Conservation (phyloP, 1,140 invertebrate genomes). For the Procambarus virginalis region DNA sequence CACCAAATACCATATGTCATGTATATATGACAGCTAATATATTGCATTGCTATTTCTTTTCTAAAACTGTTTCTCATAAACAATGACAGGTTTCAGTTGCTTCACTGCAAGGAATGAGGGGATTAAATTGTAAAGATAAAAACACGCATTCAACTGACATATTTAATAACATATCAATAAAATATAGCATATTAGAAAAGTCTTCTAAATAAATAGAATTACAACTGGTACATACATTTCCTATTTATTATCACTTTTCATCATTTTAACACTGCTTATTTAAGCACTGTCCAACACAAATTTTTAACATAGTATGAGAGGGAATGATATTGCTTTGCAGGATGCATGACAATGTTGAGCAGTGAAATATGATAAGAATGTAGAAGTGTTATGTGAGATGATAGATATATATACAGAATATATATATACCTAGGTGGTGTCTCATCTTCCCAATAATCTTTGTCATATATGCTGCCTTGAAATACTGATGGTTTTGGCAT, state of each 20-base stretch:
- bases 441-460: no score
- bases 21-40: no score
- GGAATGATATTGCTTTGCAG: no score
- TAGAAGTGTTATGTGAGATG: background rate
- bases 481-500: no score
- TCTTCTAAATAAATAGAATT: conserved; percentile 2
- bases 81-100: no score
- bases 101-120: no score
- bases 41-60: no score
- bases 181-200: background rate
- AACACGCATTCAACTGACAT: background rate
- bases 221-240: background rate
- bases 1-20: no score
- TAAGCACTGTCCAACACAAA: background rate
- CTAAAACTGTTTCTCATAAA: no score
- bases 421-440: no score
- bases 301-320: background rate
- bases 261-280: background rate
- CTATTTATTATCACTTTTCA: background rate
- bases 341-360: background rate
- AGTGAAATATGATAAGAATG: background rate
- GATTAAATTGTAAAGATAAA: background rate
- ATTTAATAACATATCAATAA: background rate
- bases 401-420: background rate
- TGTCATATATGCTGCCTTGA: no score